A percentile compares a stretch with the other conserved stretches of the same genome.
Evolutionary conservation across 2,888 invertebrate species (phyloP).

Genomic region (Diadegma fenestrale): DNA sequence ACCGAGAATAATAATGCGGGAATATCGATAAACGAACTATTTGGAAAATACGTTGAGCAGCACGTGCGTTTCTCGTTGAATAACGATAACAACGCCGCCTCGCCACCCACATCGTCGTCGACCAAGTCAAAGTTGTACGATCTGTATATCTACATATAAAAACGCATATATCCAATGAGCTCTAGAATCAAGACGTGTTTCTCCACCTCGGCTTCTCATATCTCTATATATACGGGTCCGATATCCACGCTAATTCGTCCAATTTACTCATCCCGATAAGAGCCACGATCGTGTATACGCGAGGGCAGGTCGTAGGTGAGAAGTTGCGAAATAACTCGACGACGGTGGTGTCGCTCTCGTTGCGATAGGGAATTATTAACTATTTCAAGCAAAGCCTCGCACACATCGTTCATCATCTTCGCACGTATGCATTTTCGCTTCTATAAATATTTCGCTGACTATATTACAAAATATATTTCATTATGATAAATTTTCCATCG

Average conservation of each 20-base stretch:
- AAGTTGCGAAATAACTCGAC: conserved; percentile 63
- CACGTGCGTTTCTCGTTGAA: conserved; percentile 59
- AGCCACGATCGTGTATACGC: conserved; percentile 44
- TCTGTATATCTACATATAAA: conserved; percentile 1
- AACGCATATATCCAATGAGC: conserved; percentile 8
- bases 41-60: conserved; percentile 17
- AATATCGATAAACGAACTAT: not conserved
- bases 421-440: not conserved
- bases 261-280: conserved; percentile 68
- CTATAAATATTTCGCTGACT: not conserved
- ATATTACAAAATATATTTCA: conserved; percentile 2
- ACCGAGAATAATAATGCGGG: not conserved
- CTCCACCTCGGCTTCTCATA: conserved; percentile 19
- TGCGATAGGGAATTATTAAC: conserved; percentile 51
- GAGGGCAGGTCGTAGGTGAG: conserved; percentile 66
- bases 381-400: conserved; percentile 32
- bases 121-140: conserved; percentile 28
- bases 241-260: conserved; percentile 64
- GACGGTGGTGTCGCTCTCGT: conserved; percentile 32
- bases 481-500: not conserved
- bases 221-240: conserved; percentile 35
- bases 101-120: conserved; percentile 48
- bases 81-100: conserved; percentile 51
- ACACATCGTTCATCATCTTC: not conserved
- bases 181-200: conserved; percentile 47